These are phyloP conservation scores for Saxidomus purpurata DNA, from an alignment of 1,140 invertebrate species.

Conservation along the genomic window DNA sequence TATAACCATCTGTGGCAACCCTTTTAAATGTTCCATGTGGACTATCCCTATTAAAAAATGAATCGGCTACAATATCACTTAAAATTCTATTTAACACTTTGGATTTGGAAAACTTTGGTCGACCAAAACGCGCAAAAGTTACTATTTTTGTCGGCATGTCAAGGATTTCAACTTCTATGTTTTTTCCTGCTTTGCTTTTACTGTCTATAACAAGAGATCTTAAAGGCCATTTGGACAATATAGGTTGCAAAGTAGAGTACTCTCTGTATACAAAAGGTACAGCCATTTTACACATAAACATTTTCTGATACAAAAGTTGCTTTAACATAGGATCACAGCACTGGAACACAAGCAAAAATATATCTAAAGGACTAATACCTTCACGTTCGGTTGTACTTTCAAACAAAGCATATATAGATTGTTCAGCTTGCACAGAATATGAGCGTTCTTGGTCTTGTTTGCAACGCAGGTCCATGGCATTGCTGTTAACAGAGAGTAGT, in stretches of 20 bases:
- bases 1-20: background rate
- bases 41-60: background rate
- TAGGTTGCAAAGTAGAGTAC: no score
- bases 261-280: background rate
- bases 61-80: background rate
- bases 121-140: background rate
- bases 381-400: background rate
- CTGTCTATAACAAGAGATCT: background rate
- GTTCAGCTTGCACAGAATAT: background rate
- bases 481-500: background rate
- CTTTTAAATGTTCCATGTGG: background rate
- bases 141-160: background rate
- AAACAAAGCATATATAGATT: background rate
- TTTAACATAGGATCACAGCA: constrained; percentile 16
- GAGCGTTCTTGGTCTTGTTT: background rate
- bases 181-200: background rate
- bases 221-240: background rate
- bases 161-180: background rate
- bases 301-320: background rate
- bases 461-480: background rate
- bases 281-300: constrained; percentile 4
- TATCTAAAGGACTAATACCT: background rate
- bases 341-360: background rate
- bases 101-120: constrained; percentile 14
- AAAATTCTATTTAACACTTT: background rate